Evolutionary conservation across 2,888 invertebrate genomes (phyloP), one percentile per base, ranked within the genome.

Genomic region (Drosophila affinis): DNA sequence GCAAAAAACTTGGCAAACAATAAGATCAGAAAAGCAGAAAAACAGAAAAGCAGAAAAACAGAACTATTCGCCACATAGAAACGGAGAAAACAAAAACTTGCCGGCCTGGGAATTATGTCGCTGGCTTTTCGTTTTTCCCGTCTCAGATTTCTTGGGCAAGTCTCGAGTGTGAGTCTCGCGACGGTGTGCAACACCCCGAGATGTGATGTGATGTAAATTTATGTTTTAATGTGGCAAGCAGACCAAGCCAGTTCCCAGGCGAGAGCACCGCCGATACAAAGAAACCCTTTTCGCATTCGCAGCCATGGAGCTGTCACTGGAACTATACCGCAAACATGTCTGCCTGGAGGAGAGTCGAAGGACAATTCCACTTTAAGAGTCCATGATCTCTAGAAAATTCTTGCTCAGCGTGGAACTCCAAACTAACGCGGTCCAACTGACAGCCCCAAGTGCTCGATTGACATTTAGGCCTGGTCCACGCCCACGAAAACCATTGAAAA

Each of bases 71-170:
- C 75, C 62, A 72, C 63, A 73, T 56, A 68, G 56, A 76, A 76
- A 56, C 29, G 17, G 48, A 54, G 53, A 67, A 54, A 34, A 72
- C 59, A 34, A 55, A 74, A 63, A 64, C 60, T 62, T 51, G 52
- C 59, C 67, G 59, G 69, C 81, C 72, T 83, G 82, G 82, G 82
- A 83, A 83, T 86, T 77, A 86, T 86, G 82, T 83, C 82, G 87
- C 55, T 70, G 69, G 78, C 73, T 82, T 75, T 82, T 77, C 78
- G 68, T 75, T 63, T 54, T 55, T 59, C 21, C 39, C 54, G 46
- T 53, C 32, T 27, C 32, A 29, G 29, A 32, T 47, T 44, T 59
- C 62, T 72, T 60, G 51, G 51, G 72, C 56, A 72, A 72, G 70
- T 32, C 48, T 34, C 21, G 39, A 34, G 55, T 63, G 64, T 55